Base-by-base conservation (phyloP, 2,113 vertebrate species). In the Periophthalmus modestus region DNA sequence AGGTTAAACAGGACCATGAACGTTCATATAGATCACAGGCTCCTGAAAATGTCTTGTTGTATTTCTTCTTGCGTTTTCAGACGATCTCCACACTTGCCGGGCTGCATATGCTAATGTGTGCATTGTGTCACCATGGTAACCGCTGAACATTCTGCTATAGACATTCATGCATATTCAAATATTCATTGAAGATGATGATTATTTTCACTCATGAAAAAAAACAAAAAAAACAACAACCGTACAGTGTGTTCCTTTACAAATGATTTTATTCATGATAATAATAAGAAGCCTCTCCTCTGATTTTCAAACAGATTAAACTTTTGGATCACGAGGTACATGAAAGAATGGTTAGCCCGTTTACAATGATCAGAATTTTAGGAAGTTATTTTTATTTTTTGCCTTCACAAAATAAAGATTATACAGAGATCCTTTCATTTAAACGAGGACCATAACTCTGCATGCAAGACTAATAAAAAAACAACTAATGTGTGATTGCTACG, bases 381-480 rank as follows among this genome's bases (percentile, higher is more conserved):
- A 89, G 88, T 92, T 90, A 92, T 88, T 89, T 85, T 87, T 90
- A 91, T 84, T 91, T 92, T 91, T 89, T 81, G 16, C 28, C 92
- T 91, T 91, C 90, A 92, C 86, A 92, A 93, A 90, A 92, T 87
- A 92, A 92, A 89, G 81, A 92, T 24, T 24, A 93, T 91, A 93
- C 88, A 85, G 90, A 91, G 89, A 91, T 93, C 89, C 85, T 85
- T 86, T 89, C 71, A 91, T 28, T 61, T 91, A 90, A 92, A 86
- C 87, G 85, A 93, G 89, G 91, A 92, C 89, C 92, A 87, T 87
- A 91, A 92, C 88, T 90, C 84, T 85, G 90, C 93, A 94, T 93
- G 93, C 93, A 93, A 92, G 91, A 91, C 91, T 92, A 91, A 89
- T 83, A 93, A 90, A 90, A 92, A 90, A 83, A 91, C 91, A 92